phyloP scores from a whole-genome alignment of 1,140 invertebrate species.

The Achroia grisella region DNA sequence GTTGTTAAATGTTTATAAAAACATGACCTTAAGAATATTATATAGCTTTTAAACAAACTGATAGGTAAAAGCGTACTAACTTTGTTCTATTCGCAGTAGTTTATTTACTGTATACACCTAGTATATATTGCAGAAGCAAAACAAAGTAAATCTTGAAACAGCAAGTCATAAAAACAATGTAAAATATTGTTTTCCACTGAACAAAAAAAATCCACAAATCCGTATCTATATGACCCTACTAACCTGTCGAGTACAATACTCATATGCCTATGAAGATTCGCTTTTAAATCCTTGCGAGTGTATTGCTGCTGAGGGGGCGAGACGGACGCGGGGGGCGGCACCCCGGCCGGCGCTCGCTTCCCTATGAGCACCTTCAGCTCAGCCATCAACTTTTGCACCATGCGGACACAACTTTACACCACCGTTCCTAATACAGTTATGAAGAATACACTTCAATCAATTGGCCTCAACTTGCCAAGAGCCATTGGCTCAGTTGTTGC shows the following conservation, averaged over 20 bases:
- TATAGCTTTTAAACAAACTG: too few species aligned
- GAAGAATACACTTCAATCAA: slow-evolving; percentile 48
- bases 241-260: slow-evolving; percentile 71
- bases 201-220: neutral
- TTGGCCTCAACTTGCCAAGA: slow-evolving; percentile 49
- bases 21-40: too few species aligned
- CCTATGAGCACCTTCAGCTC: slow-evolving; percentile 68
- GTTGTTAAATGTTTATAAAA: too few species aligned
- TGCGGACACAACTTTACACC: slow-evolving; percentile 51
- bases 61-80: too few species aligned
- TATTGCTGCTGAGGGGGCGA: slow-evolving; percentile 48
- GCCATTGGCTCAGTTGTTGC: slow-evolving; percentile 53
- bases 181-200: neutral
- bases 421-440: slow-evolving; percentile 43
- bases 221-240: slow-evolving; percentile 20
- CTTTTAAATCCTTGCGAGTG: slow-evolving; percentile 61
- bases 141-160: neutral
- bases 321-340: slow-evolving; percentile 26
- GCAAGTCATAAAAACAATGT: neutral
- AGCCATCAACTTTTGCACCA: slow-evolving; percentile 68
- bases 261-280: slow-evolving; percentile 69
- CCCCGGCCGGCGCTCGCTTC: slow-evolving; percentile 53
- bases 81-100: too few species aligned
- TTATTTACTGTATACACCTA: too few species aligned
- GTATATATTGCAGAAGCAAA: neutral